Evolutionary conservation across 1,140 invertebrate genomes (phyloP).

Genomic region (Dinothrombium tinctorium): DNA sequence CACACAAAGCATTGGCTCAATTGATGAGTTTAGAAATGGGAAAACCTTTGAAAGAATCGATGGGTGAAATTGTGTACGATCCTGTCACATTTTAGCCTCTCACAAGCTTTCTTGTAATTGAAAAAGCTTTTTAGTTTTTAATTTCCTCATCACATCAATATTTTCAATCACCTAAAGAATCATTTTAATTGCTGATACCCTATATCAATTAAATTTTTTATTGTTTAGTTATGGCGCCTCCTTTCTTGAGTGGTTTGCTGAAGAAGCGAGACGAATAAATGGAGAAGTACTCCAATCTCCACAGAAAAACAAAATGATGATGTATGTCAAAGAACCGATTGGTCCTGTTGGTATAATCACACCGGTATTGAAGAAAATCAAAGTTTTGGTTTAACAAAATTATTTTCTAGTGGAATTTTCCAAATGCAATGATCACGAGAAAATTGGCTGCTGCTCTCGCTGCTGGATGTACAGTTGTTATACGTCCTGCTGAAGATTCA

Average conservation of each 20-base stretch:
- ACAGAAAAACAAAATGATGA: constrained; percentile 44
- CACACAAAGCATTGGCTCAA: constrained; percentile 47
- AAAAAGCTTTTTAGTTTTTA: no score
- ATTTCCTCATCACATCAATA: no score
- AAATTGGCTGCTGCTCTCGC: constrained; percentile 80
- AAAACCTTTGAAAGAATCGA: constrained; percentile 67
- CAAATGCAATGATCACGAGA: constrained; percentile 89
- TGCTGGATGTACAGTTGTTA: constrained; percentile 77
- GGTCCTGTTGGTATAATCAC: constrained; percentile 88
- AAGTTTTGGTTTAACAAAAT: constrained; percentile 9
- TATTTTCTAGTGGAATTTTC: constrained; percentile 70
- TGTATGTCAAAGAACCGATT: constrained; percentile 68
- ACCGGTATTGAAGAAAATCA: constrained; percentile 31
- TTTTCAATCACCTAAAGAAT: no score
- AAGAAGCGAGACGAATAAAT: constrained; percentile 68
- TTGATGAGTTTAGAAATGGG: constrained; percentile 74
- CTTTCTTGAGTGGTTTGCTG: constrained; percentile 89
- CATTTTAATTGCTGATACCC: no score
- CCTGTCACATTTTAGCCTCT: no score
- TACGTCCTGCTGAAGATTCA: constrained; percentile 91
- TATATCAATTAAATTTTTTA: no score
- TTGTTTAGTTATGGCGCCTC: constrained; percentile 70
- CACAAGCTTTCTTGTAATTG: no score
- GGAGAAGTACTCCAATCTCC: constrained; percentile 65
- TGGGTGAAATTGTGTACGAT: constrained; percentile 58